These are phyloP conservation scores for Hormaphis cornu DNA, from an alignment of 1,140 invertebrate species.

Conservation along the genomic window DNA sequence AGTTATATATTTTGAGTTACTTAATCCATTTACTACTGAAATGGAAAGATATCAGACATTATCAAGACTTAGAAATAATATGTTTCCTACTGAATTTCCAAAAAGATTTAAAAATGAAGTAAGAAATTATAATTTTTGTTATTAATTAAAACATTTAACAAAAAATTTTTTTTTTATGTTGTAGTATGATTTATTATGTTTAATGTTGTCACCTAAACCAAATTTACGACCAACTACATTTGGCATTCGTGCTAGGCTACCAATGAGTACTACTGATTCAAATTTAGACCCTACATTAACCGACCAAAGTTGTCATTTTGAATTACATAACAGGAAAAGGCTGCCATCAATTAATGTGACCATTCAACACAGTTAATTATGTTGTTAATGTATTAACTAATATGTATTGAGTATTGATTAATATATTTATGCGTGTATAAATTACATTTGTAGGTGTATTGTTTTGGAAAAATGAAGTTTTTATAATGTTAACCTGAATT, in stretches of 20 bases:
- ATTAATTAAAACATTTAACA: constrained; percentile 15
- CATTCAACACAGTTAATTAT: background rate
- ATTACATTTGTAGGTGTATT: too few relatives aligned
- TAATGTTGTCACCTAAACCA: constrained; percentile 68
- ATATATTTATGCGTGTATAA: too few relatives aligned
- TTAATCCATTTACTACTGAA: constrained; percentile 79
- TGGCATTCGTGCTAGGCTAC: constrained; percentile 52
- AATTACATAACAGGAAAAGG: constrained; percentile 41
- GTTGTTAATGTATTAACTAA: too few relatives aligned
- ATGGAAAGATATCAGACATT: constrained; percentile 70
- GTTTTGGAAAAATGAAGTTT: too few relatives aligned
- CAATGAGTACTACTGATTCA: constrained; percentile 41
- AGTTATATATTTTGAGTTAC: constrained; percentile 84
- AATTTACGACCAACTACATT: constrained; percentile 62
- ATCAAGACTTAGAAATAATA: constrained; percentile 51
- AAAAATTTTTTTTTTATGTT: constrained; percentile 40
- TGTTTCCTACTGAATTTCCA: constrained; percentile 62
- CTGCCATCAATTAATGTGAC: constrained; percentile 1
- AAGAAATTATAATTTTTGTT: constrained; percentile 32
- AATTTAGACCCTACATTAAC: constrained; percentile 32
- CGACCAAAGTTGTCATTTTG: constrained; percentile 45
- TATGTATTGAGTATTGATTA: too few relatives aligned
- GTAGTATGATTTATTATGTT: constrained; percentile 60
- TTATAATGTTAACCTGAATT: too few relatives aligned
- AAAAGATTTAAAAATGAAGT: constrained; percentile 60